Evolutionary conservation across 2,888 invertebrate genomes (phyloP), one percentile per base, ranked within the genome.

Genomic region (Cyrtodaria siliqua): DNA sequence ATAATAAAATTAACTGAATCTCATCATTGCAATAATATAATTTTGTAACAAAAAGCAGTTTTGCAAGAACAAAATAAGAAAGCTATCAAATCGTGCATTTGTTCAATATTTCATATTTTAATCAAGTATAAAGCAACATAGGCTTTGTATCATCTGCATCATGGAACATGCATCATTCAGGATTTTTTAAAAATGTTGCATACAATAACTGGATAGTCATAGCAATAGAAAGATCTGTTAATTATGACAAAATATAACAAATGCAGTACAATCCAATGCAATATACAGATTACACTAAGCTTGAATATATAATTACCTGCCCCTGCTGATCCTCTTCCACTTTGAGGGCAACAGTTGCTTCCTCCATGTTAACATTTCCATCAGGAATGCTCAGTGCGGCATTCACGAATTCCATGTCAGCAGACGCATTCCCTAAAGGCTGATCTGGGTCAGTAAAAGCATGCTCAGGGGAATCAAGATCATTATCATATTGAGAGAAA

Each of bases 401-500:
- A 27, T 73, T 42, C 2, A n/a, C 29, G 44, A 12, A 33, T 33
- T 78, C 72, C 18, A 27, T 29, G 16, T 60, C 47, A 47, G 24
- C 56, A 57, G 67, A 59, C n/a, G 55, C 69, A 69, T 67, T 47
- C 52, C 47, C 44, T 64, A 70, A 24, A 53, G 67, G 68, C 40
- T 63, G 57, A 62, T 74, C 74, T 53, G 59, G 56, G 55, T 77
- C 79, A 66, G 73, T 57, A 61, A 47, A 57, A 29, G 68, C 82
- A 72, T 80, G 76, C 80, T 84, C 84, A 56, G 77, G 72, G 40
- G 84, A 80, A 71, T 86, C 86, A 40, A 76, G 50, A 61, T 83
- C 85, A 72, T 76, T 69, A 62, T 79, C 79, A 73, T 78, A 61
- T n/a, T 83, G 74, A 76, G 86, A 84, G n/a, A 86, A 69, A 57